Conservation (phyloP, 2,113 vertebrate genomes). For the Thinocorus orbignyianus region DNA sequence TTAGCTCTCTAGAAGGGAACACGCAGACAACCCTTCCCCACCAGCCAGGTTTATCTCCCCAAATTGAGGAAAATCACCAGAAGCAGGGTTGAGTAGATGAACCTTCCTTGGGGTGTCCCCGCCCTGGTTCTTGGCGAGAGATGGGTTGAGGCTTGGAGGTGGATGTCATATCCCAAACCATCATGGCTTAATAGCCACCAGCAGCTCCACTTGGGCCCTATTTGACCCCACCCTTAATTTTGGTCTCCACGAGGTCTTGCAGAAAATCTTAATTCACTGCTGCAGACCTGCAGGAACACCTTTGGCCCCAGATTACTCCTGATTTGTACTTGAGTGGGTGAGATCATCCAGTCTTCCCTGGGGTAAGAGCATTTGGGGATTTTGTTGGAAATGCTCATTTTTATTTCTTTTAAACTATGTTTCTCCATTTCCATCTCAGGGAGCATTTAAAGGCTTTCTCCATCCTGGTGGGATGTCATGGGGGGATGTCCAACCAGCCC, state of each 20-base stretch:
- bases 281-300: not conserved
- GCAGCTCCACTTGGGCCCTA: not conserved
- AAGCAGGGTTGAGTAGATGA: not conserved
- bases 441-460: not conserved
- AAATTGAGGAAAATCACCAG: not conserved
- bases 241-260: not conserved
- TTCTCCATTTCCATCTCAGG: not conserved
- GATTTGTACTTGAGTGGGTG: not conserved
- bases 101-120: not conserved
- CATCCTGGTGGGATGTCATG: fast-evolving
- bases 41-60: too few relatives aligned
- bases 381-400: not conserved
- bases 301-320: not conserved
- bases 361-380: not conserved
- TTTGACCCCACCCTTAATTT: not conserved
- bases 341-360: not conserved
- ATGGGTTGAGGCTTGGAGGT: not conserved
- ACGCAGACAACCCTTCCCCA: not conserved
- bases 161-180: not conserved
- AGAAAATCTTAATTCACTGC: not conserved
- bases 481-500: too few relatives aligned
- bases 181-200: fast-evolving
- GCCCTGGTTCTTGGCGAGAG: not conserved
- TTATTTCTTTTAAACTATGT: too few relatives aligned
- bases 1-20: fast-evolving